Evolutionary conservation across 2,113 vertebrate genomes (phyloP).

Genomic region (Amblyopsis rosae): DNA sequence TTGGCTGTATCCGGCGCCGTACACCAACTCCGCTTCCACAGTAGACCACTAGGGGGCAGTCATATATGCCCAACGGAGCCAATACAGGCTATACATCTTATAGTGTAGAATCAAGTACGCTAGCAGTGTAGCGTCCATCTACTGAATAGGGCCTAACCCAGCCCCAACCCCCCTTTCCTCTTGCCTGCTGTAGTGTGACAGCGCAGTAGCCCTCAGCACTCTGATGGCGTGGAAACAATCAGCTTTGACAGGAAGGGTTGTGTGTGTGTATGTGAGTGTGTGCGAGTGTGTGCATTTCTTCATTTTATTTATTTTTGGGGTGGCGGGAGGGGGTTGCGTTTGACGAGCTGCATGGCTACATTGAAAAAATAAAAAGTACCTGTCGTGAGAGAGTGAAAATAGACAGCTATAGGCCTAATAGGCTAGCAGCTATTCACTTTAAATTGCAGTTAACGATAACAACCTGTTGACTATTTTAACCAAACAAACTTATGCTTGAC

Average conservation of each 20-base stretch:
- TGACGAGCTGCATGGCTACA: conserved; percentile 70
- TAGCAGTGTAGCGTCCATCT: conserved; percentile 14
- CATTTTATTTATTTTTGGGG: background rate
- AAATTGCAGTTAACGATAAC: too few species aligned
- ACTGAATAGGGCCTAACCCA: conserved; percentile 37
- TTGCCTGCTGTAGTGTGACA: conserved; percentile 79
- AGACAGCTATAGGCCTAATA: too few species aligned
- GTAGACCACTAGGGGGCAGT: conserved; percentile 51
- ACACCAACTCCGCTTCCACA: background rate
- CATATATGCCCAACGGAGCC: background rate
- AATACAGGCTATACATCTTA: conserved; percentile 24
- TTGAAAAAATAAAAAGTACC: conserved; percentile 53
- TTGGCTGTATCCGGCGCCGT: background rate
- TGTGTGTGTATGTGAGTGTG: background rate
- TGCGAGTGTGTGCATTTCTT: background rate
- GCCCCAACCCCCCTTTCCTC: conserved; percentile 51
- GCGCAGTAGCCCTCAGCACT: conserved; percentile 75
- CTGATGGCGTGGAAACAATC: conserved; percentile 81
- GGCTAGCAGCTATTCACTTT: too few species aligned
- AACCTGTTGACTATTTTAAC: too few species aligned
- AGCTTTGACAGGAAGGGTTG: conserved; percentile 78
- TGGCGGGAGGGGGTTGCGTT: conserved; percentile 66
- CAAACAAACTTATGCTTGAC: too few species aligned
- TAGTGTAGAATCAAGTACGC: background rate
- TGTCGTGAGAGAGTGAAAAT: conserved; percentile 57